Conservation (phyloP, 2,888 invertebrate genomes). For the Ectemnius continuus region DNA sequence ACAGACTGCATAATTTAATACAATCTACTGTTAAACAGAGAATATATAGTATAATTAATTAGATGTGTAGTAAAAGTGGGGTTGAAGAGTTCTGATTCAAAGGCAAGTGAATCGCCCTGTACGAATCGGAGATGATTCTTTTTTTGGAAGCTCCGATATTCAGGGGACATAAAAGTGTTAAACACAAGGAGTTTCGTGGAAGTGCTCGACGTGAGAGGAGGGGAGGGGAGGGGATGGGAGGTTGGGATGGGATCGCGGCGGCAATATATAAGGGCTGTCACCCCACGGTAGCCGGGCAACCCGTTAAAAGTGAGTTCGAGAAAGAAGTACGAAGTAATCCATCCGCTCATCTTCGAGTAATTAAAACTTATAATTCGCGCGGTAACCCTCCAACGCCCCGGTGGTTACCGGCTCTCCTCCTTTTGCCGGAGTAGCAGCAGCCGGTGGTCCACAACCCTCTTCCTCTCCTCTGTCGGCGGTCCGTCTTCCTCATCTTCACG, state of each 20-base stretch:
- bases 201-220: too few species aligned
- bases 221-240: too few species aligned
- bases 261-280: slow-evolving; percentile 52
- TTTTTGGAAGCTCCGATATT: too few species aligned
- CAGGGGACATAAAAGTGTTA: too few species aligned
- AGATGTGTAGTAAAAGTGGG: too few species aligned
- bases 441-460: slow-evolving; percentile 2
- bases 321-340: slow-evolving; percentile 68
- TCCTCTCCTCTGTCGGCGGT: slow-evolving; percentile 7
- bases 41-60: too few species aligned
- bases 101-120: too few species aligned
- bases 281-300: slow-evolving; percentile 41
- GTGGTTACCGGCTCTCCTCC: neutral
- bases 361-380: slow-evolving; percentile 74
- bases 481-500: slow-evolving; percentile 26
- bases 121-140: too few species aligned
- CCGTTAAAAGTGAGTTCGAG: slow-evolving; percentile 59
- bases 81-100: too few species aligned
- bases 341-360: slow-evolving; percentile 73
- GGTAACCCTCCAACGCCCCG: slow-evolving; percentile 44
- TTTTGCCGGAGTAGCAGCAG: slow-evolving; percentile 30
- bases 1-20: too few species aligned
- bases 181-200: too few species aligned
- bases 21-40: too few species aligned
- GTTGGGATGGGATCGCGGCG: neutral